Base-by-base conservation (phyloP, 30 jellyfish, hydroid and myxozoan species). In the Haliclystus octoradiatus region DNA sequence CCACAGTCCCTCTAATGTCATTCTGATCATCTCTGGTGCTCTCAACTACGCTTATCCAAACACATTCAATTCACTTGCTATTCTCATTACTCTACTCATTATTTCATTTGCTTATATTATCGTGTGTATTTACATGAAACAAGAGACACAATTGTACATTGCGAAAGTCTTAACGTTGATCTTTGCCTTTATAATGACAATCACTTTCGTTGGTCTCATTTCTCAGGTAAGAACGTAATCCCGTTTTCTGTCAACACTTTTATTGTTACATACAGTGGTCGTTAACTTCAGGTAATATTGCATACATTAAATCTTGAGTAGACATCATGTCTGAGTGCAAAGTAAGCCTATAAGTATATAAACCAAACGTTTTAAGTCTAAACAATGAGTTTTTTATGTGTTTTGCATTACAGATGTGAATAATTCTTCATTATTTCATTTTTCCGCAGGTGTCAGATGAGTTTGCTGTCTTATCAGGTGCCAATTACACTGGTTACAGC, bases 161-260 rank as follows among this genome's bases (percentile, higher is more conserved):
- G 96, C 96, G 2, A 88, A 85, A 66, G 50, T 78, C 27, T 83
- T 85, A 2, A 85, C 96, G 2, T 63, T 85, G 32, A 50, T 76
- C 1, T 85, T 78, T 33, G 50, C 96, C 25, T 75, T 85, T 46
- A 64, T 85, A 32, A 85, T 85, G 96, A 77, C 94, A 1, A 69
- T 85, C 77, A 85, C 96, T 2, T 66, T 85, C 25, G 96, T 85
- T 27, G 96, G 96, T 24, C 63, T 85, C 33, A 78, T 85, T 92
- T 83, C 89, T 12, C 96, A 85, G 96, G 96, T 85, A 35, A 24
- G 81, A 22, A 40, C n/a, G n/a, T n/a, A n/a, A n/a, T n/a, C n/a
- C n/a, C n/a, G n/a, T n/a, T n/a, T n/a, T n/a, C n/a, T n/a, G n/a
- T n/a, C n/a, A n/a, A n/a, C n/a, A n/a, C n/a, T n/a, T n/a, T n/a